These are phyloP conservation scores for Hypolimnas misippus DNA, from an alignment of 2,888 invertebrate genomes.

Conservation along the genomic window DNA sequence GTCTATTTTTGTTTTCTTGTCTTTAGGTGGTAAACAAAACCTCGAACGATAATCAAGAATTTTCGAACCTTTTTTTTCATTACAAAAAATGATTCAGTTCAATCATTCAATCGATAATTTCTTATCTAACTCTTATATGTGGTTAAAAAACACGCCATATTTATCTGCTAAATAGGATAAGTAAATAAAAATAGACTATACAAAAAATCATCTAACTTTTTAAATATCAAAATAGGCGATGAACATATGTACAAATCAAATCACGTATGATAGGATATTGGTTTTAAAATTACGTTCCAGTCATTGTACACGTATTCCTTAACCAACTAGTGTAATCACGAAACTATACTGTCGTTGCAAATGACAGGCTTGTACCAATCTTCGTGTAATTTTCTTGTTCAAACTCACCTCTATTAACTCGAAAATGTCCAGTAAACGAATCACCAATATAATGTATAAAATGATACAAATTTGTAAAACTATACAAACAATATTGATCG, in stretches of 20 bases:
- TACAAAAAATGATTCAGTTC: too few relatives aligned
- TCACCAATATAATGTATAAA: not conserved
- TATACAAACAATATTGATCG: slow-evolving; percentile 4
- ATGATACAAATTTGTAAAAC: not conserved
- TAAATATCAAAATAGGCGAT: too few relatives aligned
- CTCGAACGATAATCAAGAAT: too few relatives aligned
- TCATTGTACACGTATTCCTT: slow-evolving; percentile 28
- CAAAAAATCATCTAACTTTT: not conserved
- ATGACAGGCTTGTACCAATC: slow-evolving; percentile 37
- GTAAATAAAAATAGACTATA: not conserved
- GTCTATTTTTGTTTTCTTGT: too few relatives aligned
- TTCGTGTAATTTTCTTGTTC: slow-evolving; percentile 58
- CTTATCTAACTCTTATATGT: too few relatives aligned
- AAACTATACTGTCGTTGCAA: slow-evolving; percentile 36
- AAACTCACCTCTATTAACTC: slow-evolving; percentile 59
- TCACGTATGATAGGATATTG: slow-evolving; percentile 20
- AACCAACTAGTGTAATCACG: slow-evolving; percentile 39
- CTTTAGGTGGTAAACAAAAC: too few relatives aligned
- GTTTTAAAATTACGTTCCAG: slow-evolving; percentile 22
- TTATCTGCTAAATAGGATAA: too few relatives aligned
- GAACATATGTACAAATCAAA: not conserved
- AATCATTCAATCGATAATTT: too few relatives aligned
- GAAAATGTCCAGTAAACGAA: slow-evolving; percentile 44
- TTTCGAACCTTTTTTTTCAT: too few relatives aligned
- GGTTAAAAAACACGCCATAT: too few relatives aligned